Base-by-base conservation (phyloP, 1,140 invertebrate species). In the Cheumatopsyche charites region DNA sequence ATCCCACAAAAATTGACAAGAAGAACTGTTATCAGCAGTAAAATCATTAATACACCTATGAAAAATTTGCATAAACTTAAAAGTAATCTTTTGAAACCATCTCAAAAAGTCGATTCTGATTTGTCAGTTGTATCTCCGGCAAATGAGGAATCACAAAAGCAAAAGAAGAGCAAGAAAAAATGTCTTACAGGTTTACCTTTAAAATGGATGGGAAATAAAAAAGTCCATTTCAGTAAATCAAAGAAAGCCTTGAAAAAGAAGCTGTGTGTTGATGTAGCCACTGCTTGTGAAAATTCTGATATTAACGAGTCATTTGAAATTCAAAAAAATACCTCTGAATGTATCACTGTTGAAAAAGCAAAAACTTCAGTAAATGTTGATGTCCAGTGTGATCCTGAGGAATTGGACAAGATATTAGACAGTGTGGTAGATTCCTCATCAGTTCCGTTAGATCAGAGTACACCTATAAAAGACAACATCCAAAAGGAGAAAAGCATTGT, bases 171-270 rank as follows among this genome's bases (percentile, higher is more conserved):
- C 26, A 43, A 21, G 17, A 65, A 55, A 58, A 72, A 69, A 49
- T 9, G 12, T 0, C n/a, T 70, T 15, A 58, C n/a, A n/a, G n/a
- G 26, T 19, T 72, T 75, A 21, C 70, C 65, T 1, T 66, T 72
- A 41, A 75, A 75, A 75, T 75, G 61, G 73, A 70, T 70, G 23
- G 41, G 66, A 43, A 72, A 65, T 29, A 75, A 75, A 71, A 75
- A 72, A 43, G 58, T 63, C 26, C 68, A 68, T 61, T 52, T 61
- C 9, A 17, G 5, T 21, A 72, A 65, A 62, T 45, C 52, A 6
- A 72, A 72, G 29, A 58, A 42, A 12, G 17, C 26, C 15, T 17
- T 65, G 19, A 41, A 65, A 17, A 65, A 65, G n/a, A 52, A 52
- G 19, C 7, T 17, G 2, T 17, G 4, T 17, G 19, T 17, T 17